Evolutionary conservation across 1,140 invertebrate species (phyloP).

Genomic region (Drosophila varians): DNA sequence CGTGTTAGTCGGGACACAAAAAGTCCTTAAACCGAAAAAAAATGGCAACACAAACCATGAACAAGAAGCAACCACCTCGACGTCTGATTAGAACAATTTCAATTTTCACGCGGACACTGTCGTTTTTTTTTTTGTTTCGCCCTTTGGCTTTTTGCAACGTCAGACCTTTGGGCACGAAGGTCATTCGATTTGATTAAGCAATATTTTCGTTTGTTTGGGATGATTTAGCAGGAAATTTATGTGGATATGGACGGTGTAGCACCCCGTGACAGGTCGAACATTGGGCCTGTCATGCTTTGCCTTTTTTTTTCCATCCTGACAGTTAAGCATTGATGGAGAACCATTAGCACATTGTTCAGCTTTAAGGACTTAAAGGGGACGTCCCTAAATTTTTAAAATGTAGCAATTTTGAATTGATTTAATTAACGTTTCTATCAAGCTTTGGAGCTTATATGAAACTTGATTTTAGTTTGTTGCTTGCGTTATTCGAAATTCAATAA

Average conservation of each 20-base stretch:
- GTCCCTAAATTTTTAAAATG: no score
- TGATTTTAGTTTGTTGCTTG: not conserved
- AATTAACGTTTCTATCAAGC: not conserved
- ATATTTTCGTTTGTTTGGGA: slow-evolving; percentile 67
- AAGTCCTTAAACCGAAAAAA: slow-evolving; percentile 5
- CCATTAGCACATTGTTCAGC: slow-evolving; percentile 30
- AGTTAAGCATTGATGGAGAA: not conserved
- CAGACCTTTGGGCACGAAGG: slow-evolving; percentile 51
- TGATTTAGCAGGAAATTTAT: slow-evolving; percentile 74
- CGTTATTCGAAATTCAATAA: slow-evolving; percentile 5
- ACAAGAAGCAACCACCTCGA: slow-evolving; percentile 16
- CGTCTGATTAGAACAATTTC: slow-evolving; percentile 73
- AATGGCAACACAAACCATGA: not conserved
- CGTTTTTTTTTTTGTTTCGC: slow-evolving; percentile 19
- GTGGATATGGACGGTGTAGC: slow-evolving; percentile 31
- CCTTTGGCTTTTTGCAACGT: slow-evolving; percentile 36
- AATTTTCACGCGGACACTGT: slow-evolving; percentile 71
- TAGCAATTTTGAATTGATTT: no score
- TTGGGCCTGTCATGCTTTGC: slow-evolving; percentile 36
- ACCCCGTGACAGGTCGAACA: slow-evolving; percentile 49
- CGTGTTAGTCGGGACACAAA: slow-evolving; percentile 23
- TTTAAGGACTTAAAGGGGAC: slow-evolving; percentile 28
- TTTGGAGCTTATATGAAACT: no score
- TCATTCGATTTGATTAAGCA: slow-evolving; percentile 70
- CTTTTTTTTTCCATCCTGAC: not conserved